phyloP scores from a whole-genome alignment of 92 coral and sea anemone genomes.

The Galaxea fascicularis region DNA sequence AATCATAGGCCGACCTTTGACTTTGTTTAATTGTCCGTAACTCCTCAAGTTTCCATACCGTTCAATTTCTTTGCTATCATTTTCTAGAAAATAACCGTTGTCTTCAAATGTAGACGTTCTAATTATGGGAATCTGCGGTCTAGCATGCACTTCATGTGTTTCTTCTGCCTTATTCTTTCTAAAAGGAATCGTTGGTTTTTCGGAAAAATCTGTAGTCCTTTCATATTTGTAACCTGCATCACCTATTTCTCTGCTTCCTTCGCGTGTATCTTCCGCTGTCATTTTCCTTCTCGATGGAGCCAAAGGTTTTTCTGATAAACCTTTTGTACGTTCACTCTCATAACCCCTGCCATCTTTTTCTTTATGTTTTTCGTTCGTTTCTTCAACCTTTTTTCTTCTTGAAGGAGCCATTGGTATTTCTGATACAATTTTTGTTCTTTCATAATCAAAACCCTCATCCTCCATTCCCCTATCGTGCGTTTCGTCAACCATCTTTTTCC shows the following conservation, averaged over 20 bases:
- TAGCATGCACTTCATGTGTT: background rate
- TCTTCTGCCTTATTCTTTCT: conserved; percentile 26
- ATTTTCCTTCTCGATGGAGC: conserved; percentile 34
- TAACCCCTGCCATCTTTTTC: background rate
- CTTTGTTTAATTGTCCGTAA: background rate
- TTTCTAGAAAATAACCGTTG: background rate
- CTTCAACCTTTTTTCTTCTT: conserved; percentile 40
- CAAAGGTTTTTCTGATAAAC: background rate
- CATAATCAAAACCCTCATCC: background rate
- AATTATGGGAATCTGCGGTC: conserved; percentile 40
- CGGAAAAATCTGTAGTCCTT: background rate
- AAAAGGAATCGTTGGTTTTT: conserved; percentile 28
- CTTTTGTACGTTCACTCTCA: conserved; percentile 4
- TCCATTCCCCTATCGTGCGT: background rate
- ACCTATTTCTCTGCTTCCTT: background rate
- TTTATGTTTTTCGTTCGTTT: conserved; percentile 1
- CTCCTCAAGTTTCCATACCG: conserved; percentile 28
- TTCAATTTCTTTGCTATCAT: background rate
- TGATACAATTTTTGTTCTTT: background rate
- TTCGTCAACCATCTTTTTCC: conserved; percentile 21
- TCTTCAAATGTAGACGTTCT: conserved; percentile 32
- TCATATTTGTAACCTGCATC: background rate
- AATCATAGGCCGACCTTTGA: conserved; percentile 10
- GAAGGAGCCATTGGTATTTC: conserved; percentile 27
- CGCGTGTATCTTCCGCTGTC: conserved; percentile 6